Conservation (phyloP, 2,888 invertebrate genomes). For the Hipparchia sbordonii region DNA sequence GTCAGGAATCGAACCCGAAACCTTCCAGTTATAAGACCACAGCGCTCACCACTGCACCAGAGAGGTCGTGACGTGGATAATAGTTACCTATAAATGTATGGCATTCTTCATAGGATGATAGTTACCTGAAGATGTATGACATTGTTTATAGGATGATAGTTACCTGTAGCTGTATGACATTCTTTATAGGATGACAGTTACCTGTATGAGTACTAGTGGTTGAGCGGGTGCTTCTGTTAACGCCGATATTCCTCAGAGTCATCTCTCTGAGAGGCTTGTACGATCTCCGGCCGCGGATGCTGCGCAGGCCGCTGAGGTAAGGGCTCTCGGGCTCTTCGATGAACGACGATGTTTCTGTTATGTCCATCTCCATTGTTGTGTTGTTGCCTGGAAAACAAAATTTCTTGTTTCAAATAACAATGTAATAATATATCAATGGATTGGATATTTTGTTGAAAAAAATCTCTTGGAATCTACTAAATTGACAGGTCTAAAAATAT, state of each 20-base stretch:
- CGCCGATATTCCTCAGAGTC: slow-evolving; percentile 40
- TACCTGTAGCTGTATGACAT: background rate
- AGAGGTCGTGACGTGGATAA: too few species aligned
- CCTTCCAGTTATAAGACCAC: too few species aligned
- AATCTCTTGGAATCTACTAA: too few species aligned
- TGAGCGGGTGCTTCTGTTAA: slow-evolving; percentile 44
- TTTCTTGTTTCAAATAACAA: background rate
- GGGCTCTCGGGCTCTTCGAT: slow-evolving; percentile 55
- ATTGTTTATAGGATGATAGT: background rate
- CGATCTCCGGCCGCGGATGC: slow-evolving; percentile 66
- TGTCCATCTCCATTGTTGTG: slow-evolving; percentile 79
- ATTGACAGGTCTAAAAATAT: too few species aligned
- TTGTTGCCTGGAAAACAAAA: slow-evolving; percentile 65
- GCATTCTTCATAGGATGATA: background rate
- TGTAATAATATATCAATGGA: too few species aligned
- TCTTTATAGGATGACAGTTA: background rate
- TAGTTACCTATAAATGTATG: background rate
- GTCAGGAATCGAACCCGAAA: too few species aligned
- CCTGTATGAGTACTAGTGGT: slow-evolving; percentile 28
- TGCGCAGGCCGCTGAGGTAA: slow-evolving; percentile 61
- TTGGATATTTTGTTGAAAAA: too few species aligned
- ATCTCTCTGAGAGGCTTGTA: slow-evolving; percentile 69
- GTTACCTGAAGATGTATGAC: background rate
- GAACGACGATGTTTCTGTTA: slow-evolving; percentile 59
- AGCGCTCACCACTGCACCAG: too few species aligned